Evolutionary conservation across 2,797 vertebrate genomes (phyloP).

Genomic region (Notolabrus celidotus): DNA sequence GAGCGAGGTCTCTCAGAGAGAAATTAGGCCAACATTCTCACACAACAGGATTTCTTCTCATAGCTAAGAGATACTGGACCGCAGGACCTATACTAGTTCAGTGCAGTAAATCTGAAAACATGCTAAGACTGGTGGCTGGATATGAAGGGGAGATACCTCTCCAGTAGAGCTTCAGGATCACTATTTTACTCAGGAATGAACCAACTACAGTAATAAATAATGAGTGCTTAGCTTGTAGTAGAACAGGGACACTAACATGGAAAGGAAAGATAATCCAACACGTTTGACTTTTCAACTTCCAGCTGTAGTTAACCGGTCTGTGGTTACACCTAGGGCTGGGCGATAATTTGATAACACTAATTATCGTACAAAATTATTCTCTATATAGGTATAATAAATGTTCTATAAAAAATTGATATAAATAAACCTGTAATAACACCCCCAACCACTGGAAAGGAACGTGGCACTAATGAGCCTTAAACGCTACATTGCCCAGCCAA

Average conservation of each 20-base stretch:
- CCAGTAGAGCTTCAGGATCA: neutral
- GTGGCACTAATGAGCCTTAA: too few relatives aligned
- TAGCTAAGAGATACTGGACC: constrained; percentile 14
- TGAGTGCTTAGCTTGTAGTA: neutral
- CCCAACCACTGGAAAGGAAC: too few relatives aligned
- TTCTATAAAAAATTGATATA: too few relatives aligned
- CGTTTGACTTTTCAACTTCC: neutral
- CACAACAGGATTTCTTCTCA: constrained; percentile 24
- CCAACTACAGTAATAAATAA: neutral
- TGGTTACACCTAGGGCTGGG: too few relatives aligned
- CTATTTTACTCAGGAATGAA: neutral
- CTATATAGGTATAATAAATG: too few relatives aligned
- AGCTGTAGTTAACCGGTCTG: too few relatives aligned
- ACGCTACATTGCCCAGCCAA: too few relatives aligned
- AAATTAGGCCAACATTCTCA: constrained; percentile 45
- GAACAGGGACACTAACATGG: neutral
- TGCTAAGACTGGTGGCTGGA: neutral
- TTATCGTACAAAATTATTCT: too few relatives aligned
- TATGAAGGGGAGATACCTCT: neutral
- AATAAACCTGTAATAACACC: too few relatives aligned
- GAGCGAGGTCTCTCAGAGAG: constrained; percentile 9
- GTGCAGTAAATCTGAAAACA: neutral
- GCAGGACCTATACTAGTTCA: neutral
- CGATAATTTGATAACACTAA: too few relatives aligned
- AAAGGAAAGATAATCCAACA: neutral